These are phyloP conservation scores for Chitala chitala DNA, from an alignment of 2,113 vertebrate genomes.

Conservation along the genomic window DNA sequence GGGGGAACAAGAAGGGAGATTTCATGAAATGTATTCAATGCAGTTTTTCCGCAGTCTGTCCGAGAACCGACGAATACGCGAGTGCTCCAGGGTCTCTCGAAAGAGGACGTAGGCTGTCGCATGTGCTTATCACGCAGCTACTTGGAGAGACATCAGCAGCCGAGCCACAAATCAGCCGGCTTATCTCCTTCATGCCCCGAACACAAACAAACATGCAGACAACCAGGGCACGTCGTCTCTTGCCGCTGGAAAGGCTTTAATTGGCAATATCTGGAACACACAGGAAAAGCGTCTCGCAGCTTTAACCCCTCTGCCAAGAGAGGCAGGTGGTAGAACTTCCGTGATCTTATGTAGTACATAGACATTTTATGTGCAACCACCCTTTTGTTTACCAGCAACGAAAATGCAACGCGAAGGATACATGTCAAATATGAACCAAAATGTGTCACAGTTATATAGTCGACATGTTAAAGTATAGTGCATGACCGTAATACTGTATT, in stretches of 20 bases:
- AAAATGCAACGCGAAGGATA: no score
- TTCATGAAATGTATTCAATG: no score
- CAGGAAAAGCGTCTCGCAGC: slow-evolving; percentile 37
- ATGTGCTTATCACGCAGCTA: slow-evolving; percentile 41
- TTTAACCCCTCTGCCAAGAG: neutral
- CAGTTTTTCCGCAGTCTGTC: neutral
- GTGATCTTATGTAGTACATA: neutral
- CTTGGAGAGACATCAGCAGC: slow-evolving; percentile 52
- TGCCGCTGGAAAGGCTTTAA: slow-evolving; percentile 38
- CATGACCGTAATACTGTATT: neutral
- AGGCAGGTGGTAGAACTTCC: neutral
- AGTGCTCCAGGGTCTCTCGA: no score
- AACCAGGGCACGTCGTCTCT: slow-evolving; percentile 44
- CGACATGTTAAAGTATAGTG: neutral
- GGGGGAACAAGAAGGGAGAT: no score
- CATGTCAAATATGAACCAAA: no score
- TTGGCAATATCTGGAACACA: slow-evolving; percentile 44
- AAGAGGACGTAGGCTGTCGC: slow-evolving; percentile 38
- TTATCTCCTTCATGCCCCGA: slow-evolving; percentile 47
- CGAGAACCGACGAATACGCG: no score
- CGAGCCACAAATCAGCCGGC: slow-evolving; percentile 44
- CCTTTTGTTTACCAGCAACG: neutral
- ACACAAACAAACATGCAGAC: slow-evolving; percentile 38
- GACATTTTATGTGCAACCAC: neutral
- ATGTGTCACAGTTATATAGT: no score